Conservation (phyloP, 2,113 vertebrate genomes). For the Lepisosteus oculatus region DNA sequence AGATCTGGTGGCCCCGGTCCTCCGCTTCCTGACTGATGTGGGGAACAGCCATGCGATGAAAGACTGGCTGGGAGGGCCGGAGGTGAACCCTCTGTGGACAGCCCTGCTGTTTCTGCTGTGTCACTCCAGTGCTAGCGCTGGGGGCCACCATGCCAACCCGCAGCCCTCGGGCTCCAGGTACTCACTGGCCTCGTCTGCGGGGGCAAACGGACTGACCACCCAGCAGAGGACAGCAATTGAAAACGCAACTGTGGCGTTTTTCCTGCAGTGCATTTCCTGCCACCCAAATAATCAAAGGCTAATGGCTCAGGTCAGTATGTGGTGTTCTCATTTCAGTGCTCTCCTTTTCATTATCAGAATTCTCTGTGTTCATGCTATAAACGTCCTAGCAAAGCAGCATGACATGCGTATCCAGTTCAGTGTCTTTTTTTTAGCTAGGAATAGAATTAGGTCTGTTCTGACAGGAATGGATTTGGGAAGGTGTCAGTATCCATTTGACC, state of each 20-base stretch:
- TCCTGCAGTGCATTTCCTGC: conserved; percentile 96
- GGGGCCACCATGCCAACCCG: conserved; percentile 59
- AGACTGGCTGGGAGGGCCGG: conserved; percentile 93
- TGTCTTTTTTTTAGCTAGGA: no score
- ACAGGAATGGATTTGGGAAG: no score
- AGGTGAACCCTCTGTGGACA: conserved; percentile 95
- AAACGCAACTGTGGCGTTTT: conserved; percentile 95
- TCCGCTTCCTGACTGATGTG: conserved; percentile 94
- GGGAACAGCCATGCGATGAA: conserved; percentile 98
- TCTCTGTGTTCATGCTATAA: no score
- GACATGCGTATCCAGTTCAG: no score
- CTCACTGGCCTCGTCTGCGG: conserved; percentile 68
- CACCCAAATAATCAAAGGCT: conserved; percentile 96
- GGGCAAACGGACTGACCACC: conserved; percentile 79
- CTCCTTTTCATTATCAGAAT: no score
- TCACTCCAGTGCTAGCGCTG: conserved; percentile 84
- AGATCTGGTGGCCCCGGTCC: conserved; percentile 89
- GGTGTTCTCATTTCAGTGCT: background rate
- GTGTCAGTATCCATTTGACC: no score
- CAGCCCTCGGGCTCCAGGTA: conserved; percentile 59
- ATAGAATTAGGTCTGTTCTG: no score
- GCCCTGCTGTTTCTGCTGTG: conserved; percentile 93
- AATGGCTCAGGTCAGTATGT: conserved; percentile 85
- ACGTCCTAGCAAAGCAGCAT: no score
- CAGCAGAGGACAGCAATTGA: conserved; percentile 95